Evolutionary conservation across 2,113 vertebrate species (phyloP).

Genomic region (Trematomus loennbergii): DNA sequence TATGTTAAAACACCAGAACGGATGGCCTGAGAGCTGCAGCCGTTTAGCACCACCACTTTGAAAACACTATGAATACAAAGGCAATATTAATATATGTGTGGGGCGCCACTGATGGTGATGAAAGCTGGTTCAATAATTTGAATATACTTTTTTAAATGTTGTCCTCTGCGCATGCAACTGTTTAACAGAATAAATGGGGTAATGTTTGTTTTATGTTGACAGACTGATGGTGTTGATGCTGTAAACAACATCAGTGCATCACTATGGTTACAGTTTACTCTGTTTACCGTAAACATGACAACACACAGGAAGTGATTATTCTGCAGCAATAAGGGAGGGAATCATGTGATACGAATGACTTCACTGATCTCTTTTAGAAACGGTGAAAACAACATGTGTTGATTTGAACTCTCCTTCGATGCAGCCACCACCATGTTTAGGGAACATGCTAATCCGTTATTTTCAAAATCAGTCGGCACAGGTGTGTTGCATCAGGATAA

Average conservation of each 20-base stretch:
- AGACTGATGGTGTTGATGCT: background rate
- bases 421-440: background rate
- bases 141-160: background rate
- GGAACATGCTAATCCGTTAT: background rate
- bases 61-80: too few relatives aligned
- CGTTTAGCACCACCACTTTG: too few relatives aligned
- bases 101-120: too few relatives aligned
- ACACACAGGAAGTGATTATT: background rate
- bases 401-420: background rate
- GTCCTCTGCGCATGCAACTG: background rate
- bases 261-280: background rate
- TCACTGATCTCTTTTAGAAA: background rate
- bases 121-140: too few relatives aligned
- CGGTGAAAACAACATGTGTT: background rate
- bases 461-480: background rate
- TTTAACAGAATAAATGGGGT: too few relatives aligned
- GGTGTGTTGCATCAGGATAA: too few relatives aligned
- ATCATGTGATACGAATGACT: background rate
- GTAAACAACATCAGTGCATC: background rate
- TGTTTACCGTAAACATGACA: constrained; percentile 15
- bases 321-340: background rate
- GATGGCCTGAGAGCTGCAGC: too few relatives aligned
- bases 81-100: too few relatives aligned
- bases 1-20: too few relatives aligned
- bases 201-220: background rate